Conservation (phyloP, 2,797 vertebrate genomes). For the Sebastes itinus region DNA sequence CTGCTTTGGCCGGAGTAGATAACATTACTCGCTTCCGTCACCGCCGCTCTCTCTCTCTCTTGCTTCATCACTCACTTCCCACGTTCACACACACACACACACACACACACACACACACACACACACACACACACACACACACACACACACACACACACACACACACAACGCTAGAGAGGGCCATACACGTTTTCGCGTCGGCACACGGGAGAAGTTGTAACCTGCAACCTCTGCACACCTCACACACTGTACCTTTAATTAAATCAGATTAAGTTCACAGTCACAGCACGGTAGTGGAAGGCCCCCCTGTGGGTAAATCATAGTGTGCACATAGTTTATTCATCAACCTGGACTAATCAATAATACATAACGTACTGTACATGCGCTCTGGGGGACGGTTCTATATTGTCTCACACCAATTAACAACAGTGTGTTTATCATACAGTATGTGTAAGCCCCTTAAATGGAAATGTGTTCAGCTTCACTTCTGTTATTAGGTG, state of each 20-base stretch:
- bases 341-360: background rate
- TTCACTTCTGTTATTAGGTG: background rate
- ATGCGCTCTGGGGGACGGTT: background rate
- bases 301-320: background rate
- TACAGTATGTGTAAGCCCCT: background rate
- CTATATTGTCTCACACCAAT: background rate
- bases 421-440: background rate
- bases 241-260: no score
- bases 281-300: background rate
- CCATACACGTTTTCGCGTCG: accelerated
- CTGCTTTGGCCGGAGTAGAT: no score
- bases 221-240: no score
- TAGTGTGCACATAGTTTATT: background rate
- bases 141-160: no score
- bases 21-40: no score
- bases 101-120: no score
- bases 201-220: no score
- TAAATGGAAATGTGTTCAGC: background rate
- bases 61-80: no score
- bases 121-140: no score
- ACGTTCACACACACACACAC: no score
- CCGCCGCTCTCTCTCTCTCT: no score
- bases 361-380: background rate
- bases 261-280: background rate
- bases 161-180: no score